phyloP scores from a whole-genome alignment of 2,797 vertebrate genomes.

The Nannoperca obscura region DNA sequence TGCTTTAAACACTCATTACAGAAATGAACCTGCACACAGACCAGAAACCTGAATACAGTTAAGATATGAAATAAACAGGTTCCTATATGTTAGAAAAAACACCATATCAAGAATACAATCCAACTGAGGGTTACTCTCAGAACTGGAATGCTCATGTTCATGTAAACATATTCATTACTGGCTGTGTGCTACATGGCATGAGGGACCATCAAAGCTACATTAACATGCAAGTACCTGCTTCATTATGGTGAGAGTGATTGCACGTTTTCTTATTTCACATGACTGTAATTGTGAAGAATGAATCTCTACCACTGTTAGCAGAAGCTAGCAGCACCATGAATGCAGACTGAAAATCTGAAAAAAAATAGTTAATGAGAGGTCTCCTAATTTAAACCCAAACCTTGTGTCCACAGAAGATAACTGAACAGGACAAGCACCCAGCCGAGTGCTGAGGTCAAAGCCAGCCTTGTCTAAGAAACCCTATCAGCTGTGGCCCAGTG shows the following conservation, averaged over 20 bases:
- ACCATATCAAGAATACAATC: neutral
- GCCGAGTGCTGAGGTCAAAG: neutral
- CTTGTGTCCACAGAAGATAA: slow-evolving; percentile 7
- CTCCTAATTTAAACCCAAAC: neutral
- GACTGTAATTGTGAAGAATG: neutral
- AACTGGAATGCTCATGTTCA: neutral
- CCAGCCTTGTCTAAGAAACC: slow-evolving; percentile 35
- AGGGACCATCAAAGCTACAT: neutral
- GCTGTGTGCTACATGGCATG: neutral
- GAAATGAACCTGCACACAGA: neutral
- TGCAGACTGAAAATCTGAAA: neutral
- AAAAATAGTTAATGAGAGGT: neutral
- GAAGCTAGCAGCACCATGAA: neutral
- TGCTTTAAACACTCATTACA: too few species aligned
- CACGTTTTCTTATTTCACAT: neutral
- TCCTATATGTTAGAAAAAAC: neutral
- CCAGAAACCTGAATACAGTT: neutral
- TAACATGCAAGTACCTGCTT: neutral
- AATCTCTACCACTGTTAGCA: neutral
- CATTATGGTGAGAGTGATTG: neutral
- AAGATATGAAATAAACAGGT: neutral
- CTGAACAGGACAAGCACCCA: slow-evolving; percentile 9
- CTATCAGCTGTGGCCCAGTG: slow-evolving; percentile 36
- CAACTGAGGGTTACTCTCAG: neutral
- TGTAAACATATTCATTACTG: neutral